phyloP scores from a whole-genome alignment of 2,113 vertebrate species.

The Neolamprologus toae region DNA sequence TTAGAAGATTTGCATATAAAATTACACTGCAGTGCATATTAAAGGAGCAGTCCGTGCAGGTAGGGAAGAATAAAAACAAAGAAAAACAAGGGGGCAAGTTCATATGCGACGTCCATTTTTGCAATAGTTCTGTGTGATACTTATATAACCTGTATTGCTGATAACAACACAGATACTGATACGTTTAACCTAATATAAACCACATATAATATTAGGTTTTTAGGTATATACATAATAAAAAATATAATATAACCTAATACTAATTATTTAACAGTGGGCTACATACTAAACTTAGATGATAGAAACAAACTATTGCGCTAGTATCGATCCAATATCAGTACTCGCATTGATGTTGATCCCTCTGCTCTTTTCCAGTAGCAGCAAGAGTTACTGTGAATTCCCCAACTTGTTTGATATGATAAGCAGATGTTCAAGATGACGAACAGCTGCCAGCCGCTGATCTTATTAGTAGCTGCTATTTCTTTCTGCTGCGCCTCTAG shows the following conservation, averaged over 20 bases:
- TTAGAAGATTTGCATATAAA: constrained; percentile 2
- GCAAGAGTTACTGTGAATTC: not conserved
- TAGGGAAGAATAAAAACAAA: not conserved
- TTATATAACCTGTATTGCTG: not conserved
- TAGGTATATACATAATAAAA: not conserved
- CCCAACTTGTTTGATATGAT: not conserved
- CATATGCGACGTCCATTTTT: not conserved
- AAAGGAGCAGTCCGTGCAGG: not conserved
- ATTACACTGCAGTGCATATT: not conserved
- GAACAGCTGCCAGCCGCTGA: constrained; percentile 45
- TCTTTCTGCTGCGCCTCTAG: not conserved
- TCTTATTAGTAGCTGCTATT: constrained; percentile 42
- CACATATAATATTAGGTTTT: not conserved
- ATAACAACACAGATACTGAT: not conserved
- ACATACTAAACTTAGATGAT: not conserved
- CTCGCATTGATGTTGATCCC: not conserved
- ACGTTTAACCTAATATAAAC: not conserved
- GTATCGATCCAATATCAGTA: not conserved
- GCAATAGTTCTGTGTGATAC: not conserved
- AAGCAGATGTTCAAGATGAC: constrained; percentile 31
- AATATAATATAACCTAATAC: not conserved
- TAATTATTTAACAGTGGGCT: not conserved
- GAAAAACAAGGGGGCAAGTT: not conserved
- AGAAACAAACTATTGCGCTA: not conserved
- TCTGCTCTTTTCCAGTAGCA: not conserved